A percentile compares a stretch with the other conserved stretches of the same genome.
Evolutionary conservation across 2,888 invertebrate genomes (phyloP).

Genomic region (Caenorhabditis sp.): DNA sequence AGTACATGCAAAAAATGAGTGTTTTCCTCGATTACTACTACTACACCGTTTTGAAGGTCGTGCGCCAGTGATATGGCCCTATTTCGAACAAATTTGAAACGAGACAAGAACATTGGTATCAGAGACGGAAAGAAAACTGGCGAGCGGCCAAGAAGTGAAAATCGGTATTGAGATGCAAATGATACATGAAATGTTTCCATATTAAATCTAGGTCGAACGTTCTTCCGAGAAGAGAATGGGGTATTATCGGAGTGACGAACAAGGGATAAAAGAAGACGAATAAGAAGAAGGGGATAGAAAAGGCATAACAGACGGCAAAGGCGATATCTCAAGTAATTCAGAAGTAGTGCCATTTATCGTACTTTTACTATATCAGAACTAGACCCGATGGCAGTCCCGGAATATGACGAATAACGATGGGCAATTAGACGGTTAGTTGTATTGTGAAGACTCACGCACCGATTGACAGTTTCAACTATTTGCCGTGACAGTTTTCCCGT

Average conservation of each 20-base stretch:
- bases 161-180: slow-evolving; percentile 53
- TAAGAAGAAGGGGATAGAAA: slow-evolving; percentile 6
- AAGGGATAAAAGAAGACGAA: slow-evolving; percentile 8
- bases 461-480: slow-evolving; percentile 52
- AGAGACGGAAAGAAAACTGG: slow-evolving; percentile 14
- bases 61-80: slow-evolving; percentile 10
- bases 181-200: slow-evolving; percentile 55
- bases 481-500: slow-evolving; percentile 44
- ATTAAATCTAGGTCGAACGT: slow-evolving; percentile 54
- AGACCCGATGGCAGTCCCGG: slow-evolving; percentile 32
- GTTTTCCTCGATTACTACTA: slow-evolving; percentile 16
- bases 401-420: slow-evolving; percentile 45
- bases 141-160: slow-evolving; percentile 42
- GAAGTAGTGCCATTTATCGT: slow-evolving; percentile 21
- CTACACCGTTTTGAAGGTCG: slow-evolving; percentile 42
- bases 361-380: slow-evolving; percentile 52
- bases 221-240: slow-evolving; percentile 17
- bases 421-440: slow-evolving; percentile 42
- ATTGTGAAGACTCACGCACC: slow-evolving; percentile 45
- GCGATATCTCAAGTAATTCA: slow-evolving; percentile 45
- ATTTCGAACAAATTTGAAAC: slow-evolving; percentile 30
- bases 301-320: slow-evolving; percentile 21
- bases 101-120: slow-evolving; percentile 31
- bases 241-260: not conserved
- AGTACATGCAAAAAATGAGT: slow-evolving; percentile 35